A percentile compares a stretch with the other conserved stretches of the same genome.
These are phyloP conservation scores for Ormyrus nitidulus DNA, from an alignment of 2,888 invertebrate genomes.

Conservation along the genomic window DNA sequence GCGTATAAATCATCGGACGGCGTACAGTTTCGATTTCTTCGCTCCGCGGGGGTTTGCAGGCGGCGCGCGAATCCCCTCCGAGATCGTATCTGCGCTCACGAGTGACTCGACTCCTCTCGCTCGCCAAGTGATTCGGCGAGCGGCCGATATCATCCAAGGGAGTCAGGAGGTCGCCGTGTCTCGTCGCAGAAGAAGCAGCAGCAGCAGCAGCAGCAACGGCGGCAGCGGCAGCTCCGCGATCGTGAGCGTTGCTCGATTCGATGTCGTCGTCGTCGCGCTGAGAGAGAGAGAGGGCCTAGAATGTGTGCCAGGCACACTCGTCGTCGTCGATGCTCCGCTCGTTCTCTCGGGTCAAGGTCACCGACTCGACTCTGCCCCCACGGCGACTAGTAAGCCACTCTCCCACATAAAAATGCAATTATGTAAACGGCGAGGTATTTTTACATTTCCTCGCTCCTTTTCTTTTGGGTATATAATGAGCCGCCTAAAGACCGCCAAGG, in stretches of 20 bases:
- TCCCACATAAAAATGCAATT: constrained; percentile 26
- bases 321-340: not conserved
- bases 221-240: constrained; percentile 6
- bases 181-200: constrained; percentile 1
- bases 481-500: not conserved
- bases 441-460: not conserved
- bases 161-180: constrained; percentile 43
- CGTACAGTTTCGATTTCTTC: constrained; percentile 42
- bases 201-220: not conserved
- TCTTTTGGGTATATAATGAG: not conserved
- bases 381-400: not conserved
- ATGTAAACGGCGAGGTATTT: constrained; percentile 10
- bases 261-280: constrained; percentile 8
- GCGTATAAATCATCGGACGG: constrained; percentile 29
- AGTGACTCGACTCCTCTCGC: constrained; percentile 22
- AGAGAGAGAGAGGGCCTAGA: constrained; percentile 6
- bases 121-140: constrained; percentile 7
- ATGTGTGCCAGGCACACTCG: constrained; percentile 49
- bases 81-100: constrained; percentile 27
- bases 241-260: constrained; percentile 20
- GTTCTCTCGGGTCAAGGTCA: constrained; percentile 49
- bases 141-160: constrained; percentile 34
- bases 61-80: not conserved
- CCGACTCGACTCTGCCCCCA: not conserved
- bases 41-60: constrained; percentile 38